Evolutionary conservation across 2,888 invertebrate species (phyloP), one percentile per base, ranked within the genome.

Genomic region (Dicyrtomina minuta): DNA sequence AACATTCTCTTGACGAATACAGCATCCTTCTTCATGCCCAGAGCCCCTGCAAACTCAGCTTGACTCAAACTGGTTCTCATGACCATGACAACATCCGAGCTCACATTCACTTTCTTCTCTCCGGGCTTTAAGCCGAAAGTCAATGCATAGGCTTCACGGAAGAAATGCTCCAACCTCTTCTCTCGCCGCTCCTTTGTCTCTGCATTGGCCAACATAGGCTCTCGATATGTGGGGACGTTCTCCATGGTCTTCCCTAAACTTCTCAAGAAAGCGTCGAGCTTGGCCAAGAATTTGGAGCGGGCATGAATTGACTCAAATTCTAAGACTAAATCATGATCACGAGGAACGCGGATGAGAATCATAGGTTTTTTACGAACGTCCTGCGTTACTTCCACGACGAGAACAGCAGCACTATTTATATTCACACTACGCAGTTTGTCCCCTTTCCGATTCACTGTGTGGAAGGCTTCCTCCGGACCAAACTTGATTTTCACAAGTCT

Each of bases 1-100:
- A 97, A 97, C 96, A 97, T 96, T 83, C 95, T 93, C 79, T 92
- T 89, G 0, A 97, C 96, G 81, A 97, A 97, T 66, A 96, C 90
- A 24, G 95, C 96, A 79, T 95, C 93, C 0, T 92, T 85, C 81
- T 91, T 91, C 97, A 97, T 97, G 46, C 96, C 97, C 4, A 97
- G 84, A 0, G 96, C 96, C 65, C 92, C 92, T 0, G 96, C 96
- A 80, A 97, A 96, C 82, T 97, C 96, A 60, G 90, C 87, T 80
- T 92, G 93, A 0, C 94, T 93, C 70, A 96, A 82, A 0, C 93
- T 93, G 0, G 95, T 96, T 62, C 94, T 84, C 95, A 95, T 96
- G 0, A 94, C 93, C 73, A 93, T 93, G 62, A 94, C 91, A 70
- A 91, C 84, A 77, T 94, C 93, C 64, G 81, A 81, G 60, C 79